A percentile compares a stretch with the other conserved stretches of the same genome.
phyloP scores from a whole-genome alignment of 1,140 invertebrate genomes.

The Caenorhabditis latens region DNA sequence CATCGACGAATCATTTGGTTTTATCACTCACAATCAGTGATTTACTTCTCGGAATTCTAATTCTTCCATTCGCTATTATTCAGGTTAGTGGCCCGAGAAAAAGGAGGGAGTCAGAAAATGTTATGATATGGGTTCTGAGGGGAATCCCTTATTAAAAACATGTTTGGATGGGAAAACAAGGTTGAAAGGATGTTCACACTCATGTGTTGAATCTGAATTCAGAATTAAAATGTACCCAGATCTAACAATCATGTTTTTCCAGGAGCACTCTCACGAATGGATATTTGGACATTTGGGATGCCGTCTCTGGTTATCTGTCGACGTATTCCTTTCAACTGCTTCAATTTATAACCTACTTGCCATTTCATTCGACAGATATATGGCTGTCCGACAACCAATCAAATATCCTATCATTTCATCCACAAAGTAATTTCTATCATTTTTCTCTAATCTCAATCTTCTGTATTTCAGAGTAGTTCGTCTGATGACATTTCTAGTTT shows the following conservation, averaged over 20 bases:
- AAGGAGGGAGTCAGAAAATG: not conserved
- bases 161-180: not conserved
- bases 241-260: constrained; percentile 56
- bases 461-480: constrained; percentile 70
- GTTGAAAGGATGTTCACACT: not conserved
- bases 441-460: not conserved
- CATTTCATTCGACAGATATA: constrained; percentile 79
- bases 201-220: not conserved
- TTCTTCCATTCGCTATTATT: constrained; percentile 79
- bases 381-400: constrained; percentile 79
- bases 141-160: not conserved
- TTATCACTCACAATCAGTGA: constrained; percentile 78
- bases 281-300: constrained; percentile 78
- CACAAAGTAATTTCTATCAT: constrained; percentile 62
- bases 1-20: constrained; percentile 75
- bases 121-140: not conserved
- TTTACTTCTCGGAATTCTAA: constrained; percentile 78
- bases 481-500: constrained; percentile 73
- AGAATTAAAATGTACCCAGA: not conserved
- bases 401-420: constrained; percentile 76
- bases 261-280: constrained; percentile 78
- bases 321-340: constrained; percentile 79
- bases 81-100: constrained; percentile 67
- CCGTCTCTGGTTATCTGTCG: constrained; percentile 79
- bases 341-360: constrained; percentile 79